A percentile compares a stretch with the other conserved stretches of the same genome.
These are phyloP conservation scores for Manis pentadactyla DNA, from an alignment of 2,797 vertebrate genomes.

Conservation along the genomic window DNA sequence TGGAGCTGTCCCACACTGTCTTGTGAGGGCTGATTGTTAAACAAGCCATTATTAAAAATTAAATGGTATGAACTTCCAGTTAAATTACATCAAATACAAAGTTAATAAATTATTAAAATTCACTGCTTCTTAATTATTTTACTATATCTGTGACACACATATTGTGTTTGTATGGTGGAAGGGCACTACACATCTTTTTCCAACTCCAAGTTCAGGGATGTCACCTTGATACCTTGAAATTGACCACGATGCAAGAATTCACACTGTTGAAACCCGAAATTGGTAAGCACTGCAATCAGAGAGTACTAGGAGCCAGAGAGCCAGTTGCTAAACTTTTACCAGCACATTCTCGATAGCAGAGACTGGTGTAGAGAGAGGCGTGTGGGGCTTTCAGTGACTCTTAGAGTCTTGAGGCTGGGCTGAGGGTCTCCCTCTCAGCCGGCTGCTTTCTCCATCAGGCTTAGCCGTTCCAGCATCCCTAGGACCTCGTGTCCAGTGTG, in stretches of 20 bases:
- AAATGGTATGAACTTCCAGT: background rate
- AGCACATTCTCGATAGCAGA: background rate
- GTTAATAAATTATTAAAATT: background rate
- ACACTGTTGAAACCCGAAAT: background rate
- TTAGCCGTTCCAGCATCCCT: background rate
- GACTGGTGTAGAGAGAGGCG: background rate
- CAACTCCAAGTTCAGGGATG: background rate
- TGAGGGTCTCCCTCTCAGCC: background rate
- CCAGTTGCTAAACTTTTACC: background rate
- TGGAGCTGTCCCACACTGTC: background rate
- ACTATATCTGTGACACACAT: background rate
- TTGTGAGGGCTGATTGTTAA: background rate
- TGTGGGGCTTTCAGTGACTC: background rate
- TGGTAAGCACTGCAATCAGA: background rate
- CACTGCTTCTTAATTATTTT: background rate
- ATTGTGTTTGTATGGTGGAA: too few species aligned
- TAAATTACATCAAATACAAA: background rate
- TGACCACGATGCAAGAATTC: background rate
- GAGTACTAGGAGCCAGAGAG: background rate
- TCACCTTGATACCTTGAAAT: background rate
- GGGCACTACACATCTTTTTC: background rate
- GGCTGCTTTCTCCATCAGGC: background rate
- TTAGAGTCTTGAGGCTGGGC: accelerated
- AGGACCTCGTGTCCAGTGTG: background rate
- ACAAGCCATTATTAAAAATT: background rate